Evolutionary conservation across 1,140 invertebrate genomes (phyloP).

Genomic region (Leptopilina clavipes): DNA sequence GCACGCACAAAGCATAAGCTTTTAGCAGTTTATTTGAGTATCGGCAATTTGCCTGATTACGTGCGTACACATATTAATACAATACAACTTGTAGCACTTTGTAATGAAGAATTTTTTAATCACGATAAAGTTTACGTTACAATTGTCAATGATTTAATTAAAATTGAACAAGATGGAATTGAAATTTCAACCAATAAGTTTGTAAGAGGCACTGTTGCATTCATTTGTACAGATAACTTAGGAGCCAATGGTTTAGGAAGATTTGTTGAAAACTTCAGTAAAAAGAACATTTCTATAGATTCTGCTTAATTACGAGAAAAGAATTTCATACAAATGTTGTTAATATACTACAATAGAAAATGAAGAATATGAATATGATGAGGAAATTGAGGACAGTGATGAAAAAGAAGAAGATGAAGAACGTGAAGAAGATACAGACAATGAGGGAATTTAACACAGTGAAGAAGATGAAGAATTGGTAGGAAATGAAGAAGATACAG

Average conservation of each 20-base stretch:
- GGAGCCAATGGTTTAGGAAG: conserved; percentile 56
- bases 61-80: conserved; percentile 52
- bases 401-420: too few species aligned
- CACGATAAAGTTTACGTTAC: conserved; percentile 49
- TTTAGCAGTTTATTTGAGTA: conserved; percentile 60
- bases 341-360: too few species aligned
- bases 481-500: too few species aligned
- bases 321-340: neutral
- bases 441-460: too few species aligned
- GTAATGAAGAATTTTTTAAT: conserved; percentile 57
- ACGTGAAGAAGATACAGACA: too few species aligned
- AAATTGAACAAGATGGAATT: conserved; percentile 52
- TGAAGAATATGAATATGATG: too few species aligned
- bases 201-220: conserved; percentile 53
- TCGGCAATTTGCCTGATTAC: conserved; percentile 52
- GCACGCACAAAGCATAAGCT: conserved; percentile 62
- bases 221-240: conserved; percentile 38
- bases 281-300: conserved; percentile 38
- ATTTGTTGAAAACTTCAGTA: conserved; percentile 48
- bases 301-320: conserved; percentile 33
- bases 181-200: conserved; percentile 38
- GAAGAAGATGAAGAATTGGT: too few species aligned
- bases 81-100: conserved; percentile 59
- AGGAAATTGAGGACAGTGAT: too few species aligned
- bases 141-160: conserved; percentile 59